Base-by-base conservation (phyloP, 2,797 vertebrate genomes). In the Arnoldichthys spilopterus region DNA sequence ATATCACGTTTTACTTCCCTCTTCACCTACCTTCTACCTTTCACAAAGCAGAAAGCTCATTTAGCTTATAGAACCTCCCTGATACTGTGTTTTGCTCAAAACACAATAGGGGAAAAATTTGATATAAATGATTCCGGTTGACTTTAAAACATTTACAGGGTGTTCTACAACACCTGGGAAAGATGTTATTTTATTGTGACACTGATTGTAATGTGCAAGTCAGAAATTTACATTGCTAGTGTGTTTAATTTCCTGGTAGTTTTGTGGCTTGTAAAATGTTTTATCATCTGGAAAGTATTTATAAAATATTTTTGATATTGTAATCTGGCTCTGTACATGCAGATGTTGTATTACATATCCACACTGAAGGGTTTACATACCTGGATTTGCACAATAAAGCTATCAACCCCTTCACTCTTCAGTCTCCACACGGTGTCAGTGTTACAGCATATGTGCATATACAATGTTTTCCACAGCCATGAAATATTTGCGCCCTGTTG, bases 361-460 rank as follows among this genome's bases (percentile, higher is more conserved):
- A 45, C 32, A 58, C 22, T 58, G 64, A 81, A 37, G 15, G 1
- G n/a, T 24, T 77, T 15, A 74, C 63, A 66, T 54, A 40, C 30
- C 1, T 40, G 20, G 20, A n/a, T 28, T 74, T 62, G 45, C 40
- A 76, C 58, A 81, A 56, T 81, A 69, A 78, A 74, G 12, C 56
- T 3, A 20, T 63, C 34, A 37, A 22, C 12, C 20, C 8, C 30
- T 34, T 62, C 30, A 34, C 59, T 34, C 34, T n/a, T 1, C 32
- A 13, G 3, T 4, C 61, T 64, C 62, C 81, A 67, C 22, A 43
- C 78, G 78, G 34, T 83, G 84, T 72, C 84, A 79, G 51, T 74
- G 75, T 59, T 66, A 28, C n/a, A 53, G 53, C 53, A 72, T 12
- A 7, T 45, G 15, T 73, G 22, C 30, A 51, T 28, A 16, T 22